These are phyloP conservation scores for Eupithecia pulchellata DNA, from an alignment of 2,888 invertebrate genomes.

Conservation along the genomic window DNA sequence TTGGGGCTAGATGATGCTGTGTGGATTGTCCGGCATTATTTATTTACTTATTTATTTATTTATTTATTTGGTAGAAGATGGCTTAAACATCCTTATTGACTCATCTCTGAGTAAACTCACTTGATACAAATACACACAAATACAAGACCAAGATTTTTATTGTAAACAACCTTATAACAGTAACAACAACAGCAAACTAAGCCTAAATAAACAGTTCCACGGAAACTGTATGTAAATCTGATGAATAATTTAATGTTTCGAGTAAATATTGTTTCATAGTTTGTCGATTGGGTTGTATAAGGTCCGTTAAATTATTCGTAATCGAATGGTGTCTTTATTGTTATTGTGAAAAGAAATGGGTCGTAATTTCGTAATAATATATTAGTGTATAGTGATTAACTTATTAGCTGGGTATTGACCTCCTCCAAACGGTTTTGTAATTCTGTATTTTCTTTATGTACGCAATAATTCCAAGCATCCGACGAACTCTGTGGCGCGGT, in stretches of 20 bases:
- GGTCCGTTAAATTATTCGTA: not conserved
- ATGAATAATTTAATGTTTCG: slow-evolving; percentile 42
- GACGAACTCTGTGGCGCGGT: too few relatives aligned
- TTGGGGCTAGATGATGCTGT: too few relatives aligned
- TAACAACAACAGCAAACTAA: slow-evolving; percentile 40
- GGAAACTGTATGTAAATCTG: slow-evolving; percentile 44
- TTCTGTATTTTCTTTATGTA: too few relatives aligned
- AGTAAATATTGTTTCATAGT: slow-evolving; percentile 33
- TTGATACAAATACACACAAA: slow-evolving; percentile 42
- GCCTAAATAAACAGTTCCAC: slow-evolving; percentile 43
- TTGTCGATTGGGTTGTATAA: slow-evolving; percentile 13
- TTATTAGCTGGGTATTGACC: too few relatives aligned
- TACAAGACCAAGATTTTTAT: slow-evolving; percentile 39
- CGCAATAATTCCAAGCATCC: too few relatives aligned
- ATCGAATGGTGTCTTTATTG: not conserved
- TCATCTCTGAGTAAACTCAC: slow-evolving; percentile 32
- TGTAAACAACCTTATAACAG: slow-evolving; percentile 27
- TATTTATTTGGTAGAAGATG: too few relatives aligned
- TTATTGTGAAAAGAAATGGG: not conserved
- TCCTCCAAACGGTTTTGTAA: too few relatives aligned
- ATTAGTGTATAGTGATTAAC: too few relatives aligned
- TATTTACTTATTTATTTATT: too few relatives aligned
- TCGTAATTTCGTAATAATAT: too few relatives aligned
- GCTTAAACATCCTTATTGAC: too few relatives aligned
- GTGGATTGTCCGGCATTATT: too few relatives aligned